These are phyloP conservation scores for Eupsilia transversa DNA, from an alignment of 2,888 invertebrate species.

Conservation along the genomic window DNA sequence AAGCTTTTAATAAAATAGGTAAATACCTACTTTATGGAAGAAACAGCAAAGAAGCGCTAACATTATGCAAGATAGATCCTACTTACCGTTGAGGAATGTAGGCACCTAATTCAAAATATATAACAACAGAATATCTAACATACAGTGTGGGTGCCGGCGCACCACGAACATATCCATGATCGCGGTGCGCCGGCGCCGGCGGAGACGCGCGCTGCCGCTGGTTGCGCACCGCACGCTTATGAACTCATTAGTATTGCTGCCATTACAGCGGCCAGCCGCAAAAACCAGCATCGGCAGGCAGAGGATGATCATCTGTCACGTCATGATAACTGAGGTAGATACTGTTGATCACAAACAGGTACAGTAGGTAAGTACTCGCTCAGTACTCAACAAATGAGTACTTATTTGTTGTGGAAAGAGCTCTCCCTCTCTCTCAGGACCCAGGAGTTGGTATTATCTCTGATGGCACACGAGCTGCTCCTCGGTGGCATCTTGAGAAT, in stretches of 20 bases:
- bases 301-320: background rate
- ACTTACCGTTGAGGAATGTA: background rate
- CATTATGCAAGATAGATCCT: background rate
- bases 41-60: background rate
- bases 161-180: too few species aligned
- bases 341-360: too few species aligned
- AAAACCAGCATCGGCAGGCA: background rate
- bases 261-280: too few species aligned
- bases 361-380: too few species aligned
- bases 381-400: too few species aligned
- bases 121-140: conserved; percentile 4
- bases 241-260: conserved; percentile 19
- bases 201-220: background rate
- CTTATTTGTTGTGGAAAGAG: too few species aligned
- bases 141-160: background rate
- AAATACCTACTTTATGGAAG: too few species aligned
- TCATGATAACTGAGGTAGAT: background rate
- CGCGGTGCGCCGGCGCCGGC: background rate
- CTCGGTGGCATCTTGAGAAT: background rate
- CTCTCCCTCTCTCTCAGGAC: background rate
- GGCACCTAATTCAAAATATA: too few species aligned
- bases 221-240: conserved; percentile 19
- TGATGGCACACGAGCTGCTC: background rate
- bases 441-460: background rate
- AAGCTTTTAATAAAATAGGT: too few species aligned